Base-by-base conservation (phyloP, 2,113 vertebrate genomes). In the Gallinago media region DNA sequence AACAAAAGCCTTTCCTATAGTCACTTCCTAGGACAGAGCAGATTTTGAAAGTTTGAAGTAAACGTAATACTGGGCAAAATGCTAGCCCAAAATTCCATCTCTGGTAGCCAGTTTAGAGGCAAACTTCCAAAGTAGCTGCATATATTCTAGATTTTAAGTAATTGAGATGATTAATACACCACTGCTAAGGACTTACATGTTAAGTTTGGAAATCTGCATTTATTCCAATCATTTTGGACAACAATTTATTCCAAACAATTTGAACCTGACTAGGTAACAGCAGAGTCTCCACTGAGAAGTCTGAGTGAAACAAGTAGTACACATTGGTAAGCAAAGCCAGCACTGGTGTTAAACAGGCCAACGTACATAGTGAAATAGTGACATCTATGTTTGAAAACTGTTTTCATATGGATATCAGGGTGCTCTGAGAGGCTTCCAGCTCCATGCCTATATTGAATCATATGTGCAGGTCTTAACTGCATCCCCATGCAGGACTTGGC, bases 371-470 rank as follows among this genome's bases (percentile, higher is more conserved):
- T 79, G 80, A 85, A 96, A 97, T 18, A 94, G 73, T 88, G 91
- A 94, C 92, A 94, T 58, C 93, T 96, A 81, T 85, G 58, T 85
- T 82, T 79, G 84, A 89, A 91, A 93, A 94, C 12, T n/a, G 23
- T 63, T 78, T 85, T 58, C 46, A 52, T 59, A 46, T 9, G 6
- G 18, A 4, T 67, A 59, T 49, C 21, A 55, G 17, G 22, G 8
- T 76, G 32, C 40, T 94, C 44, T 78, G 49, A 87, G 63, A 81
- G 23, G 3, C 31, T 72, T 71, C 65, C 52, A 67, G 2, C 31
- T 79, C 73, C 54, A 80, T 12, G 9, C 4, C 13, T 4, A 2
- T 36, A 68, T 9, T 0, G 0, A 72, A 8, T 40, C 19, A 18
- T 18, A 50, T 8, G 9, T 27, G 1, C 55, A 86, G 19, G 14